Evolutionary conservation across 2,888 invertebrate genomes (phyloP).

Genomic region (Machimus atricapillus): DNA sequence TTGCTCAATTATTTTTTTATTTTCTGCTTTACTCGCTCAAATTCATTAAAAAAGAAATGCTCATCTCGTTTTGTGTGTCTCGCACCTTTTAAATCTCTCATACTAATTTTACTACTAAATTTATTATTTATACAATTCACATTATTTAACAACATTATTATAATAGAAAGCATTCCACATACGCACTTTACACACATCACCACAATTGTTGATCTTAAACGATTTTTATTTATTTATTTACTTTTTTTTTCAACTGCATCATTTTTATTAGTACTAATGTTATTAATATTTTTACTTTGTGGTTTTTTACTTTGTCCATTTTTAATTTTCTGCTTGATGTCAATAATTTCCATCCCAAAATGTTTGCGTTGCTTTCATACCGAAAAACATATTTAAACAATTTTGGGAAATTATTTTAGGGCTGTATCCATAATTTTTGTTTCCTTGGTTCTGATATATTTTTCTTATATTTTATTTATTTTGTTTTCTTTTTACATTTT

Average conservation of each 20-base stretch:
- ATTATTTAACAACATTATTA: constrained; percentile 34
- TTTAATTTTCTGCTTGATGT: neutral
- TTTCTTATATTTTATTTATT: neutral
- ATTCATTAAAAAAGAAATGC: neutral
- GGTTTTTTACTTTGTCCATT: neutral
- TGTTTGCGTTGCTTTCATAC: neutral
- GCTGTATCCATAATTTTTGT: neutral
- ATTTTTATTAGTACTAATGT: neutral
- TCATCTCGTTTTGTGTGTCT: neutral
- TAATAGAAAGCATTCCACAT: constrained; percentile 31
- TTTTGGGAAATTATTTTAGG: neutral
- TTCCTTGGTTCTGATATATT: neutral
- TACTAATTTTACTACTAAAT: neutral
- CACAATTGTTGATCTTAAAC: constrained; percentile 9
- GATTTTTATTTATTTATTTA: neutral
- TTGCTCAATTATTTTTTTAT: constrained; percentile 15
- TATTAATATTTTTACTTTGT: neutral
- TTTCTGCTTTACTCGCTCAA: neutral
- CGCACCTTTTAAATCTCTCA: neutral
- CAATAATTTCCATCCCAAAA: neutral
- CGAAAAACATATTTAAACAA: neutral
- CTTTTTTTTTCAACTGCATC: neutral
- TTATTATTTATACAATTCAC: constrained; percentile 22
- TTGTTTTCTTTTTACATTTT: neutral
- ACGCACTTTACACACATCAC: neutral